phyloP scores from a whole-genome alignment of 2,797 vertebrate species.

The Hemitrygon akajei region DNA sequence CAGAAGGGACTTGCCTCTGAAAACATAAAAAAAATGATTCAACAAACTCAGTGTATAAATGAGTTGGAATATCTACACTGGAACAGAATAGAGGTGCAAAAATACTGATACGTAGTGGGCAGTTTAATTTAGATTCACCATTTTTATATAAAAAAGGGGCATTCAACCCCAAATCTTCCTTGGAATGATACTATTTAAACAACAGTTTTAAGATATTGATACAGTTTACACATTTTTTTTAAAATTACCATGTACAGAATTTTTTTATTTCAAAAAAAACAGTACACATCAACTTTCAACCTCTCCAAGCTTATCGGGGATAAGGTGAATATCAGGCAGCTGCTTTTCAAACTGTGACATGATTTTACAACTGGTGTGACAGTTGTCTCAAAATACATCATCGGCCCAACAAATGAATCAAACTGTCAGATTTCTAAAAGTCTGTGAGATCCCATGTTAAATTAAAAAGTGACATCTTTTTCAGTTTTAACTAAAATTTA shows the following conservation, averaged over 20 bases:
- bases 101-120: background rate
- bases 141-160: background rate
- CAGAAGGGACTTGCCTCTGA: background rate
- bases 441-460: background rate
- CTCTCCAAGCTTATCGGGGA: background rate
- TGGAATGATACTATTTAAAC: background rate
- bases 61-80: background rate
- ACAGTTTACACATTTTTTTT: slow-evolving; percentile 21
- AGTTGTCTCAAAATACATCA: background rate
- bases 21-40: background rate
- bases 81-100: background rate
- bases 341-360: slow-evolving; percentile 10
- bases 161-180: background rate
- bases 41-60: background rate
- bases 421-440: background rate
- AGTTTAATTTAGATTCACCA: slow-evolving; percentile 1
- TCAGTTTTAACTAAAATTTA: slow-evolving; percentile 5
- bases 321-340: background rate
- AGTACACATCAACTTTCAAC: slow-evolving; percentile 5
- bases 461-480: background rate
- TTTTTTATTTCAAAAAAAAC: slow-evolving; percentile 10
- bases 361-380: slow-evolving; percentile 12
- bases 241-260: background rate
- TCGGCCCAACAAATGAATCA: background rate
- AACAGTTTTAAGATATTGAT: background rate